phyloP scores from a whole-genome alignment of 2,113 vertebrate genomes.

The Ifrita kowaldi region DNA sequence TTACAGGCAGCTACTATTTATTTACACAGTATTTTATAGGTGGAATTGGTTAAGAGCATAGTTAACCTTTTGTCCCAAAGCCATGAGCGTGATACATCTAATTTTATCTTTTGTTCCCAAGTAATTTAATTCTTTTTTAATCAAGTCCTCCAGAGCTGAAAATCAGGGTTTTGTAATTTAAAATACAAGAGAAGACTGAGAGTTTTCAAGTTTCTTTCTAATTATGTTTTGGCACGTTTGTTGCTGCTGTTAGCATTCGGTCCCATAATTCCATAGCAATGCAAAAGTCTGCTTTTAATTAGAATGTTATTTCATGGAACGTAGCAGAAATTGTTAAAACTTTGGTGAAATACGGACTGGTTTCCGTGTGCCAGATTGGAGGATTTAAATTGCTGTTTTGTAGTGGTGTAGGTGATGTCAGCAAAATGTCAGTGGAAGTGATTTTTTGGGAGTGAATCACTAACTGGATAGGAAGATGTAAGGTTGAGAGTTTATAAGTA shows the following conservation, averaged over 20 bases:
- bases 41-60: neutral
- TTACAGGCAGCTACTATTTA: neutral
- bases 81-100: neutral
- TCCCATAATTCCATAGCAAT: neutral
- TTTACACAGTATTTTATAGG: neutral
- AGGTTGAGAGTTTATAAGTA: neutral
- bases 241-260: neutral
- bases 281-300: neutral
- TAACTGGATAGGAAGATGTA: neutral
- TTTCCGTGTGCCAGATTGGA: neutral
- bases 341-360: neutral
- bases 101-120: neutral
- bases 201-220: neutral
- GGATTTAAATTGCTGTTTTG: neutral
- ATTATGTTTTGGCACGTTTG: neutral
- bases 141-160: neutral
- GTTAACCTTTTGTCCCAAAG: neutral
- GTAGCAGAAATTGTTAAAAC: neutral
- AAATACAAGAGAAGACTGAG: neutral
- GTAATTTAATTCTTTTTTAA: neutral
- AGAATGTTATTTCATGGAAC: neutral
- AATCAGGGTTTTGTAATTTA: neutral
- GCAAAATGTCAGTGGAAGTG: neutral
- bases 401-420: neutral
- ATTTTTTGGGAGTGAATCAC: neutral